Base-by-base conservation (phyloP, 2,113 vertebrate species). In the Mesocricetus auratus region DNA sequence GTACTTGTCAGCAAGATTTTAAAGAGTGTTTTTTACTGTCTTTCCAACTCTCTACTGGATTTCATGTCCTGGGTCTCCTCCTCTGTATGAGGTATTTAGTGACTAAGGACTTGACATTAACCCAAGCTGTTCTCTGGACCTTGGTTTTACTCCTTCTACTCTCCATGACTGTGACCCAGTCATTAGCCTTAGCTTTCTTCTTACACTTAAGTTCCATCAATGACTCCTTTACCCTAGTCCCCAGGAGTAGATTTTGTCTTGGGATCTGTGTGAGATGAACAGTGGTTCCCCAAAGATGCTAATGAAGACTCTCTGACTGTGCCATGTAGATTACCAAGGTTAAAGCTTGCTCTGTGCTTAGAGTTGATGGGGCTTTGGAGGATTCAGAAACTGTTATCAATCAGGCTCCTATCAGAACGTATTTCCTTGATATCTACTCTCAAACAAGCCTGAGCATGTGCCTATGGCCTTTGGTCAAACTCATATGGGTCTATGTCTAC, bases 1-100 rank as follows among this genome's bases (percentile, higher is more conserved):
- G 19, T 83, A 50, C 86, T 94, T 83, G 73, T 19, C 47, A 95
- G 68, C n/a, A 86, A 91, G 24, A 22, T 75, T 86, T 92, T 71
- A 69, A 86, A 8, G 47, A 36, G 21, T 58, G 11, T 8, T 81
- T 8, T 81, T 74, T 92, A 15, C 2, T 42, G 26, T 74, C 74
- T 93, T 86, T 39, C 58, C 33, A 56, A 69, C 47, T 56, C 74
- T 7, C 33, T 36, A 5, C 42, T 75, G 24, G 50, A 69, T 31
- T 53, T 75, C 24, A 3, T 1, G 2, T 77, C 86, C 86, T 90
- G 53, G 31, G 17, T 26, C 87, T 60, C 85, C 0, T 31, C 22
- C 39, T 86, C 31, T 26, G 22, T 60, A 60, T 56, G 71, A 39
- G 73, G 56, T 64, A 62, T 19, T 6, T 79, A 45, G 17, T 53